These are phyloP conservation scores for Castor canadensis DNA, from an alignment of 2,113 vertebrate species.

Conservation along the genomic window DNA sequence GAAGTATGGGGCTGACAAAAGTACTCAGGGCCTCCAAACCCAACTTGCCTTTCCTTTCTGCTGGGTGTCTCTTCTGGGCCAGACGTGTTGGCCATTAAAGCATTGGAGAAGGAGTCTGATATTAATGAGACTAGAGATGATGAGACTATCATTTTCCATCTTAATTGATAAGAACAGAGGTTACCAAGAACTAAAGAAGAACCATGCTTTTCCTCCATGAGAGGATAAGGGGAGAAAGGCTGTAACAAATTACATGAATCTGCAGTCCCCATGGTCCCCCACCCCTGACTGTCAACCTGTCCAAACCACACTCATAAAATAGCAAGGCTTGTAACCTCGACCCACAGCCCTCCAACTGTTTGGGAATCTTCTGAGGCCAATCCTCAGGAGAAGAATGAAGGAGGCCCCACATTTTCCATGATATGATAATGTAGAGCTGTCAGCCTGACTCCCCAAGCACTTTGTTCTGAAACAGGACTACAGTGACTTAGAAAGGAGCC, in stretches of 20 bases:
- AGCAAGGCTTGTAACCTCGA: not conserved
- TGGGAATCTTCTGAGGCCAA: not conserved
- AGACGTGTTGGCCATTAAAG: not conserved
- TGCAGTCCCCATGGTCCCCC: accelerated
- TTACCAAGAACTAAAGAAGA: conserved; percentile 35
- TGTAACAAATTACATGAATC: not conserved
- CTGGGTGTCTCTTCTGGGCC: not conserved
- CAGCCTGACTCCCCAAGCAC: not conserved
- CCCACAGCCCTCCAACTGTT: too few relatives aligned
- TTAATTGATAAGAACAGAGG: conserved; percentile 31
- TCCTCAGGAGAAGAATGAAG: not conserved
- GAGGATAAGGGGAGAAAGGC: not conserved
- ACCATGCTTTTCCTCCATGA: not conserved
- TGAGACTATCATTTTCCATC: conserved; percentile 7
- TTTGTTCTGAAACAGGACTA: not conserved
- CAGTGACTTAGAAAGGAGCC: not conserved
- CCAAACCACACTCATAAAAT: not conserved
- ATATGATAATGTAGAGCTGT: not conserved
- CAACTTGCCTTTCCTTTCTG: not conserved
- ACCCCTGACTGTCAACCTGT: accelerated
- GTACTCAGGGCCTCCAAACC: not conserved
- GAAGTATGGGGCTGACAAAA: not conserved
- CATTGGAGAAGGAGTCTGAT: not conserved
- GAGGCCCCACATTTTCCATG: not conserved
- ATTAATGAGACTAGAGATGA: conserved; percentile 36